A percentile compares a stretch with the other conserved stretches of the same genome.
These are phyloP conservation scores for Caenorhabditis wallacei DNA, from an alignment of 2,888 invertebrate species.

Conservation along the genomic window DNA sequence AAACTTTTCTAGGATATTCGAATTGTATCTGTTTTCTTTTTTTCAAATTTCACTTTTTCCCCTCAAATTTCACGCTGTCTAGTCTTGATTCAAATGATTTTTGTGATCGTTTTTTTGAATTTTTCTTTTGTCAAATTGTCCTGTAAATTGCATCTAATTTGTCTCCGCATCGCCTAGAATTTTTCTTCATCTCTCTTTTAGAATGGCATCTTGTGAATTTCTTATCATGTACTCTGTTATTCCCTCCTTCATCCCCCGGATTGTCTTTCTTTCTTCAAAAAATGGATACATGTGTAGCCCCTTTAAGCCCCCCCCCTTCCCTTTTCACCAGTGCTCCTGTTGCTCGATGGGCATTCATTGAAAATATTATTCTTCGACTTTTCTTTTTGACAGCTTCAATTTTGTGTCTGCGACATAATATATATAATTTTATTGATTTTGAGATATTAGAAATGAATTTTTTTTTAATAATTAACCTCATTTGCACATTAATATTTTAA, in stretches of 20 bases:
- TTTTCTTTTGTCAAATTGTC: no score
- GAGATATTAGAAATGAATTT: conserved; percentile 6
- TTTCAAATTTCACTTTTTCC: background rate
- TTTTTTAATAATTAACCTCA: background rate
- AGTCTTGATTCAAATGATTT: background rate
- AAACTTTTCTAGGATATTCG: conserved; percentile 25
- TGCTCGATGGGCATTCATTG: no score
- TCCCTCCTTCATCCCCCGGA: background rate
- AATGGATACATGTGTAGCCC: no score
- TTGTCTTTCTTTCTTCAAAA: conserved; percentile 14
- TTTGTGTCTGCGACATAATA: conserved; percentile 22
- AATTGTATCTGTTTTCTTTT: conserved; percentile 21
- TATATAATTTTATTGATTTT: conserved; percentile 12
- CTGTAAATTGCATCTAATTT: no score
- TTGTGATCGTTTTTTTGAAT: no score
- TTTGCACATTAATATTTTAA: no score
- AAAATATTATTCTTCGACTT: no score
- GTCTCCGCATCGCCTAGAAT: no score
- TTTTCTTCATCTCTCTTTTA: background rate
- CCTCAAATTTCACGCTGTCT: background rate
- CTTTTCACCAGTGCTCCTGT: no score
- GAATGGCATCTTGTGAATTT: conserved; percentile 22
- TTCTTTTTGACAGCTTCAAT: no score
- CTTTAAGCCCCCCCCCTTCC: background rate
- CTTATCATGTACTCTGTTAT: conserved; percentile 35